These are phyloP conservation scores for Andrena hattorfiana DNA, from an alignment of 2,888 invertebrate genomes.

Conservation along the genomic window DNA sequence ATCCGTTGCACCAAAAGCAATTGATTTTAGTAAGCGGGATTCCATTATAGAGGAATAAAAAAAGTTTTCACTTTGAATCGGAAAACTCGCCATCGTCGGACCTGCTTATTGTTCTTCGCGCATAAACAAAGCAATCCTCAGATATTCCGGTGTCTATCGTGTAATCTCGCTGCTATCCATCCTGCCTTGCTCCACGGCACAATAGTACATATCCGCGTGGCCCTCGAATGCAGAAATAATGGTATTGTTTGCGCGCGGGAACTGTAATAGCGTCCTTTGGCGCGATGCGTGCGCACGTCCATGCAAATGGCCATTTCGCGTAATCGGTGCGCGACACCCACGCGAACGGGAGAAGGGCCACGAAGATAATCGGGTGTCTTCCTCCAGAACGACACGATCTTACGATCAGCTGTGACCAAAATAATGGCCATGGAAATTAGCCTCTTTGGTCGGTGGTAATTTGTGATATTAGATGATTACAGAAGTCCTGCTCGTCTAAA, in stretches of 20 bases:
- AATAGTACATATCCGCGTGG: constrained; percentile 67
- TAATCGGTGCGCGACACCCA: constrained; percentile 58
- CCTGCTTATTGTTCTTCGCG: constrained; percentile 51
- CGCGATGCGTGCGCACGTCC: constrained; percentile 18
- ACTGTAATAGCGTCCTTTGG: constrained; percentile 55
- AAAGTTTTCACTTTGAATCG: background rate
- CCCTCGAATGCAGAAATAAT: constrained; percentile 68
- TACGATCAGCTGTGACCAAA: constrained; percentile 31
- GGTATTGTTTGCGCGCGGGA: constrained; percentile 61
- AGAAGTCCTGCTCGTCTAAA: background rate
- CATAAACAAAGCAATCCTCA: constrained; percentile 64
- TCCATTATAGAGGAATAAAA: too few relatives aligned
- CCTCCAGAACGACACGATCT: background rate
- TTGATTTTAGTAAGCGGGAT: too few relatives aligned
- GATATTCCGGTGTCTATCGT: constrained; percentile 60
- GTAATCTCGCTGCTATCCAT: constrained; percentile 68
- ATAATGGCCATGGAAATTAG: constrained; percentile 47
- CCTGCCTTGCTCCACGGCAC: constrained; percentile 56
- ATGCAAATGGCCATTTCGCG: constrained; percentile 44
- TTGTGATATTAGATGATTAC: background rate
- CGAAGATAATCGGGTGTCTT: constrained; percentile 2
- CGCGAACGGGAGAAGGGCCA: constrained; percentile 45
- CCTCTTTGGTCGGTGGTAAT: constrained; percentile 11
- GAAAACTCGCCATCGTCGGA: constrained; percentile 56
- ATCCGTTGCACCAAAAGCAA: too few relatives aligned